Percentiles rank a stretch among this genome's conserved stretches.
These are phyloP conservation scores for Periphyllus acericola DNA, from an alignment of 2,888 invertebrate genomes.

Conservation along the genomic window DNA sequence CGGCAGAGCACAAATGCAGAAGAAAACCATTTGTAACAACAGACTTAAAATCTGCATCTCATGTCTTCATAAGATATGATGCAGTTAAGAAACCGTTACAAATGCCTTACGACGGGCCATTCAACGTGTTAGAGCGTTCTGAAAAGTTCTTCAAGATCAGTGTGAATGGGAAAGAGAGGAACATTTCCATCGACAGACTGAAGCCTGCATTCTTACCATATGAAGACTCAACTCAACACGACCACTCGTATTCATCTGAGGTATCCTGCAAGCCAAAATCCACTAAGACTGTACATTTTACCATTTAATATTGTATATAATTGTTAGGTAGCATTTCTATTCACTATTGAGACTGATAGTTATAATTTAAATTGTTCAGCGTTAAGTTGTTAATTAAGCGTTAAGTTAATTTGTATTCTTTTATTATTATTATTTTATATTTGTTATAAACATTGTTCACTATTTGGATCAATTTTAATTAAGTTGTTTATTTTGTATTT, in stretches of 20 bases:
- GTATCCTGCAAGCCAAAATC: neutral
- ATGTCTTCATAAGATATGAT: neutral
- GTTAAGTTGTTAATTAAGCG: too few species aligned
- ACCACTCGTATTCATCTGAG: neutral
- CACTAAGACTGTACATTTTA: neutral
- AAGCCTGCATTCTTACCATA: neutral
- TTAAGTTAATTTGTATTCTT: too few species aligned
- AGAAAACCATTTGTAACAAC: neutral
- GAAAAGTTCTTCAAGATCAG: neutral
- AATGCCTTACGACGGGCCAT: neutral
- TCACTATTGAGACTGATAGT: too few species aligned
- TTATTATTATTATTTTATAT: too few species aligned
- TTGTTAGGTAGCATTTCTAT: too few species aligned
- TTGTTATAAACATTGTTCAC: too few species aligned
- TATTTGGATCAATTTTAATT: too few species aligned
- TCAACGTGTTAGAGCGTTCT: neutral
- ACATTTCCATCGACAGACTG: conserved; percentile 10
- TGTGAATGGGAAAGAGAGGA: neutral
- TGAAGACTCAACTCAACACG: neutral
- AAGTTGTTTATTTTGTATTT: too few species aligned
- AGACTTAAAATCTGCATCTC: neutral
- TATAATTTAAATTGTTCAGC: too few species aligned
- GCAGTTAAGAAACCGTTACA: neutral
- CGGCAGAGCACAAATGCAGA: neutral
- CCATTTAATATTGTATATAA: too few species aligned